Evolutionary conservation across 2,888 invertebrate species (phyloP).

Genomic region (Cephus runcator): DNA sequence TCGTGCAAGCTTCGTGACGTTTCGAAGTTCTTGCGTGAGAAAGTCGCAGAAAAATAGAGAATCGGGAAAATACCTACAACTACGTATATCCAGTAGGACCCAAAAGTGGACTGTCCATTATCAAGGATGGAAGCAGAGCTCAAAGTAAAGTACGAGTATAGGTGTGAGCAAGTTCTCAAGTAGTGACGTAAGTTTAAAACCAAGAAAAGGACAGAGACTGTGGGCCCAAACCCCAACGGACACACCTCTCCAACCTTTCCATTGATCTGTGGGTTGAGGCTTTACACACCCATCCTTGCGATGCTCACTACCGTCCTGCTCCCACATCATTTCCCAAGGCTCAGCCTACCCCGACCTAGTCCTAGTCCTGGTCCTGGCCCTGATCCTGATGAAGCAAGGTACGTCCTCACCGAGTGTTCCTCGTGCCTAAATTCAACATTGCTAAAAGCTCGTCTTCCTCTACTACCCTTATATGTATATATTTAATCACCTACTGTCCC

Average conservation of each 20-base stretch:
- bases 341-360: conserved; percentile 19
- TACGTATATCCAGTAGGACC: no score
- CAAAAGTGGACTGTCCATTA: no score
- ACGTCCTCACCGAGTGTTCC: conserved; percentile 21
- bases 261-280: conserved; percentile 61
- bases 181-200: no score
- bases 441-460: neutral
- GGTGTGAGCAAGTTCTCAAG: no score
- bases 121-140: no score
- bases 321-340: conserved; percentile 17
- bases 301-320: conserved; percentile 25
- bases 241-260: conserved; percentile 62
- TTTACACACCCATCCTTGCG: conserved; percentile 53
- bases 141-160: no score
- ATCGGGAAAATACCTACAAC: no score
- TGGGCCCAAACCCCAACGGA: conserved; percentile 16
- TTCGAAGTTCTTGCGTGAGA: no score
- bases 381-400: conserved; percentile 24
- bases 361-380: conserved; percentile 9
- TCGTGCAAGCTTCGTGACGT: no score
- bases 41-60: no score
- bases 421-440: neutral
- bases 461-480: neutral
- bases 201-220: no score
- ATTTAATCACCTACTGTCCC: neutral